A percentile compares a stretch with the other conserved stretches of the same genome.
These are phyloP conservation scores for Mirounga angustirostris DNA, from an alignment of 2,113 vertebrate genomes.

Conservation along the genomic window DNA sequence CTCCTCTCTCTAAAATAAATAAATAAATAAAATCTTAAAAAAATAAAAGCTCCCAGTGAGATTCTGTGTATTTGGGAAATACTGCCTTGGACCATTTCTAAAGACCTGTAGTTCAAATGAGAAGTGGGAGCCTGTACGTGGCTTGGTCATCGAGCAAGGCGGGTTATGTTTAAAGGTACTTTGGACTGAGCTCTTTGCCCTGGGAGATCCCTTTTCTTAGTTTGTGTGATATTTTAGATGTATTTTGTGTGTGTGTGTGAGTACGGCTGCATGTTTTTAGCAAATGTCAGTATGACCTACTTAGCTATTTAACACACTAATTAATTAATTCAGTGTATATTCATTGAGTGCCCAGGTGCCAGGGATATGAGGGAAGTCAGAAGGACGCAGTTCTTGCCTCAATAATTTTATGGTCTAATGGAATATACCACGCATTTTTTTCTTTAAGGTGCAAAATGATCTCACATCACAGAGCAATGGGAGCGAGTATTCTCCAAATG, in stretches of 20 bases:
- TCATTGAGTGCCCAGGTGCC: not conserved
- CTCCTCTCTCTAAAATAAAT: not conserved
- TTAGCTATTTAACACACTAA: not conserved
- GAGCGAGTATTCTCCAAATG: conserved; percentile 82
- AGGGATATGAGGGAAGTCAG: not conserved
- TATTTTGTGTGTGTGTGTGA: not conserved
- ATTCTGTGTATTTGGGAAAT: not conserved
- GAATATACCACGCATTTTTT: not conserved
- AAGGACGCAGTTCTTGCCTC: not conserved
- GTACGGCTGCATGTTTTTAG: not conserved
- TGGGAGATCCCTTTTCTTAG: not conserved
- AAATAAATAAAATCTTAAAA: not conserved
- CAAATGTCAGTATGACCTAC: not conserved
- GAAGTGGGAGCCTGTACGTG: not conserved
- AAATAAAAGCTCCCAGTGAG: not conserved
- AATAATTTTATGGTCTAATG: not conserved
- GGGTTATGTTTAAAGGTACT: not conserved
- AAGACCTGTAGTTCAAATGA: not conserved
- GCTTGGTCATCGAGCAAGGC: not conserved
- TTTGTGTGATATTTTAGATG: not conserved
- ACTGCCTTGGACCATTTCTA: not conserved
- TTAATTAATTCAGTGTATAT: not conserved
- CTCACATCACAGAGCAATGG: conserved; percentile 83
- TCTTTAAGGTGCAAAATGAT: conserved; percentile 82
- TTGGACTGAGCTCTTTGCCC: not conserved